A percentile compares a stretch with the other conserved stretches of the same genome.
Conservation (phyloP, 2,797 vertebrate genomes). For the Pithecia hirsuta region DNA sequence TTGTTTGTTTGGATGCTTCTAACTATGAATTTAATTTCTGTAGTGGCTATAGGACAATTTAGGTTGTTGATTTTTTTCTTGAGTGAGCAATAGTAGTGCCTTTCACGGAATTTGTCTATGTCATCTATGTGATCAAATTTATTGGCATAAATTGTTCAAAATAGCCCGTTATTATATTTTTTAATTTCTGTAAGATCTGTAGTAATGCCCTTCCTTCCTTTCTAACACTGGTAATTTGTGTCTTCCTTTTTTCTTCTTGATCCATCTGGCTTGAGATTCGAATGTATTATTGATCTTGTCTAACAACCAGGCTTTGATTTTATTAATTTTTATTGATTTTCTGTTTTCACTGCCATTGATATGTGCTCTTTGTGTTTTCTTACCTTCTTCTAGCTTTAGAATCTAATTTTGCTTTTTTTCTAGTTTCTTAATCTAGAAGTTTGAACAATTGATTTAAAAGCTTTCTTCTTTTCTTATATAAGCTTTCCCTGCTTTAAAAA, state of each 20-base stretch:
- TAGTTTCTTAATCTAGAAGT: not conserved
- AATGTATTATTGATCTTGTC: conserved; percentile 18
- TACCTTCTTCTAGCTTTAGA: not conserved
- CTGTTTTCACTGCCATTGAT: not conserved
- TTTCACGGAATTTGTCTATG: conserved; percentile 8
- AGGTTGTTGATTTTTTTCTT: not conserved
- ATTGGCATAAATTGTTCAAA: not conserved
- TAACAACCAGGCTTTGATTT: not conserved
- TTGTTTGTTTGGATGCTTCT: not conserved
- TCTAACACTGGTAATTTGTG: not conserved
- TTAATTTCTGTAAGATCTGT: not conserved
- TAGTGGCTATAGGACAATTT: not conserved
- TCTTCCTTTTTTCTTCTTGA: not conserved
- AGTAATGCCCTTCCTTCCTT: not conserved
- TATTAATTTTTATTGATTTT: not conserved
- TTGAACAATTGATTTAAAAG: conserved; percentile 21
- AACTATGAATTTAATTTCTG: not conserved
- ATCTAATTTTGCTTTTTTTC: not conserved
- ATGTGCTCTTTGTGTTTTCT: not conserved
- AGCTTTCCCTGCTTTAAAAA: not conserved
- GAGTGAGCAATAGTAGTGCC: not conserved
- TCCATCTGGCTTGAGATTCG: not conserved
- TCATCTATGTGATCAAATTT: conserved; percentile 30
- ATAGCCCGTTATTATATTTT: not conserved
- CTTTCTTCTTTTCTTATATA: not conserved